phyloP scores from a whole-genome alignment of 2,888 invertebrate genomes.

The Hecatera dysodea region DNA sequence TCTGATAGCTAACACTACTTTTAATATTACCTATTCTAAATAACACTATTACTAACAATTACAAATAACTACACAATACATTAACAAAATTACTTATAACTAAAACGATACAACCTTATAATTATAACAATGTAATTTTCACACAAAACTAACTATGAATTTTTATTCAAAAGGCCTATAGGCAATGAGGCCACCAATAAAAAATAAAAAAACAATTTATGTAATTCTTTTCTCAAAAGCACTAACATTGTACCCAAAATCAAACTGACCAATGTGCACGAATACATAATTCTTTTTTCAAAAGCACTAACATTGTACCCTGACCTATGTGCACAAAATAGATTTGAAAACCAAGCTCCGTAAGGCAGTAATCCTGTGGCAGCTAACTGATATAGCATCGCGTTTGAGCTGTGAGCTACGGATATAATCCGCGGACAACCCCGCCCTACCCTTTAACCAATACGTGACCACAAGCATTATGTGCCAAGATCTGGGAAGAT shows the following conservation, averaged over 20 bases:
- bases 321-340: conserved; percentile 44
- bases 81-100: too few species aligned
- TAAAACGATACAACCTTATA: too few species aligned
- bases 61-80: too few species aligned
- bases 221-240: background rate
- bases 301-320: background rate
- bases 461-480: conserved; percentile 86
- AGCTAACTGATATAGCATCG: conserved; percentile 65
- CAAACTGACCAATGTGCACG: conserved; percentile 19
- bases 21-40: too few species aligned
- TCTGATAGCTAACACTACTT: too few species aligned
- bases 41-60: too few species aligned
- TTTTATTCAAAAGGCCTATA: background rate
- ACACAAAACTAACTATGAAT: background rate
- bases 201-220: background rate
- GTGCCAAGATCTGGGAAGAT: conserved; percentile 58
- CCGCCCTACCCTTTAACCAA: conserved; percentile 87
- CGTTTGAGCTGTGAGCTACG: conserved; percentile 69
- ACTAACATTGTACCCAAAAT: background rate
- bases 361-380: conserved; percentile 67
- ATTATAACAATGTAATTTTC: too few species aligned
- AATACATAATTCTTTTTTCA: background rate
- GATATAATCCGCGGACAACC: conserved; percentile 84
- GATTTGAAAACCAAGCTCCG: conserved; percentile 60
- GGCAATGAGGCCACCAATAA: background rate